Evolutionary conservation across 2,888 invertebrate species (phyloP).

Genomic region (Tethea ocularis): DNA sequence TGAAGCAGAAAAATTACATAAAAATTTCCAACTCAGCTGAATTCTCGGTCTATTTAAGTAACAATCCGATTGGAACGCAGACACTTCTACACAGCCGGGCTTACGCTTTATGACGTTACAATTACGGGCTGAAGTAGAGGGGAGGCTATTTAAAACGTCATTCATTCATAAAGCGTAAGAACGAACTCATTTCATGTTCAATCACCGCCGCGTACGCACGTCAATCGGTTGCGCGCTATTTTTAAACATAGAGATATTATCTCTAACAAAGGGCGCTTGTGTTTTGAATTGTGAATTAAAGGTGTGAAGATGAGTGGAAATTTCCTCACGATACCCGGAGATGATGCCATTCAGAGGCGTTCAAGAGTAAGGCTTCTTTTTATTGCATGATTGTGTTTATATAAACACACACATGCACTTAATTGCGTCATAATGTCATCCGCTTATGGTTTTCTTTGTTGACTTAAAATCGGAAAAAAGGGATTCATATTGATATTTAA

Average conservation of each 20-base stretch:
- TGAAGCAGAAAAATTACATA: slow-evolving; percentile 24
- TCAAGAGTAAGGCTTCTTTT: slow-evolving; percentile 68
- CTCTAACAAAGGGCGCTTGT: slow-evolving; percentile 45
- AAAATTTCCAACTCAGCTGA: slow-evolving; percentile 49
- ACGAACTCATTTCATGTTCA: slow-evolving; percentile 59
- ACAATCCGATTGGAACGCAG: slow-evolving; percentile 63
- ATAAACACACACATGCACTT: slow-evolving; percentile 29
- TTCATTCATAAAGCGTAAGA: slow-evolving; percentile 71
- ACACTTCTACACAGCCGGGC: slow-evolving; percentile 50
- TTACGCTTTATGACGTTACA: slow-evolving; percentile 55
- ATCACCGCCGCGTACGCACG: slow-evolving; percentile 71
- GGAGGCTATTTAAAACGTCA: slow-evolving; percentile 76
- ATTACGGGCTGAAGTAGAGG: slow-evolving; percentile 30
- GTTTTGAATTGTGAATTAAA: slow-evolving; percentile 38
- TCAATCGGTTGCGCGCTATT: slow-evolving; percentile 40
- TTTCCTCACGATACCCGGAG: slow-evolving; percentile 76
- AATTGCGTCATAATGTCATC: slow-evolving; percentile 21
- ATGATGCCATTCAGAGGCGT: slow-evolving; percentile 67
- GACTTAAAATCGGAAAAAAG: neutral
- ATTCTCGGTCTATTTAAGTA: slow-evolving; percentile 59
- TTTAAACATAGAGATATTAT: slow-evolving; percentile 36
- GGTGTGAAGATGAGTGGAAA: slow-evolving; percentile 77
- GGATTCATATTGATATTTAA: too few relatives aligned
- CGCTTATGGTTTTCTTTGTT: neutral
- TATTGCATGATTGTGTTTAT: slow-evolving; percentile 18